A percentile compares a stretch with the other conserved stretches of the same genome.
Conservation (phyloP, 2,888 invertebrate species). For the Octodonta nipae region DNA sequence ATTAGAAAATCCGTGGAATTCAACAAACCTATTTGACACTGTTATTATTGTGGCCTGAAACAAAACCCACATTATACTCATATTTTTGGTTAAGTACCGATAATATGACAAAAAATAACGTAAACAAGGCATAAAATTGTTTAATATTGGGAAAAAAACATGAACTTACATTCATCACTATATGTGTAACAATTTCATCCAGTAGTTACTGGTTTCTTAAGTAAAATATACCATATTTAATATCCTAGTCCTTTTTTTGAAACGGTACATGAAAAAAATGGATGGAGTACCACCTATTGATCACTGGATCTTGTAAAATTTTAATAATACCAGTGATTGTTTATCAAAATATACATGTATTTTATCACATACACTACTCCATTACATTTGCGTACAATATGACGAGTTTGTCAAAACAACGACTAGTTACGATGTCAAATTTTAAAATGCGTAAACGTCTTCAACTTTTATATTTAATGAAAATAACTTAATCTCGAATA, state of each 20-base stretch:
- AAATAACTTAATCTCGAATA: neutral
- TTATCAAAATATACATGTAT: constrained; percentile 1
- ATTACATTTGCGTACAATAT: constrained; percentile 7
- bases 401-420: constrained; percentile 4
- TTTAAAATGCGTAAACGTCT: constrained; percentile 1
- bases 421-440: no score
- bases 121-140: neutral
- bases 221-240: no score
- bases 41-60: no score
- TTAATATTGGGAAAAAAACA: constrained; percentile 5
- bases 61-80: no score
- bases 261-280: neutral
- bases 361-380: constrained; percentile 3
- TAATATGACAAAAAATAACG: no score
- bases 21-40: no score
- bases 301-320: neutral
- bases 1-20: constrained; percentile 41
- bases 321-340: neutral
- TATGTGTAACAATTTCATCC: constrained; percentile 23
- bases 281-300: neutral
- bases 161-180: constrained; percentile 19
- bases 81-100: no score
- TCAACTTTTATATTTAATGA: no score
- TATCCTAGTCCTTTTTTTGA: constrained; percentile 5
- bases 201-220: constrained; percentile 15